phyloP scores from a whole-genome alignment of 2,797 vertebrate genomes.

The Chaetodon trifasciatus region DNA sequence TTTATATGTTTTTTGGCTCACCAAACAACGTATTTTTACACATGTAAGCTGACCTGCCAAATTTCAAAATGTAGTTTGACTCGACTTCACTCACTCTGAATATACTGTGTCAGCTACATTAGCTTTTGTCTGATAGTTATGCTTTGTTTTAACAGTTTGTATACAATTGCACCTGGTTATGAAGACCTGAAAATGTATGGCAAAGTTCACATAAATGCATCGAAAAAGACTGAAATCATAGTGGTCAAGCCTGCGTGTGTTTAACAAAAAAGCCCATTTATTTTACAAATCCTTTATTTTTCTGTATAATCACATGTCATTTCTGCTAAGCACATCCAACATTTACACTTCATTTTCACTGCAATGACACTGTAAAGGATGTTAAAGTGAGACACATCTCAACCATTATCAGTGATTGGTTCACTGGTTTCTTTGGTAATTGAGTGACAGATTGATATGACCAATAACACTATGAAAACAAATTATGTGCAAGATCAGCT shows the following conservation, averaged over 20 bases:
- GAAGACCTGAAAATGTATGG: constrained; percentile 46
- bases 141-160: constrained; percentile 34
- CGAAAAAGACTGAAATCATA: constrained; percentile 45
- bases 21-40: not conserved
- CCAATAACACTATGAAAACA: not conserved
- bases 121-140: constrained; percentile 16
- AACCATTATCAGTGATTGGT: not conserved
- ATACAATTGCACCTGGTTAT: constrained; percentile 26
- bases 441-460: not conserved
- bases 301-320: constrained; percentile 22
- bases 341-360: constrained; percentile 20
- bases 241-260: constrained; percentile 2
- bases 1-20: constrained; percentile 22
- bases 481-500: not conserved
- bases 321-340: constrained; percentile 15
- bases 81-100: not conserved
- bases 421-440: not conserved
- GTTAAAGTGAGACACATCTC: not conserved
- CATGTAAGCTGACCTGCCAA: not conserved
- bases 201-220: constrained; percentile 51
- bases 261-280: not conserved
- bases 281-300: constrained; percentile 18
- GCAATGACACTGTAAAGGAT: not conserved
- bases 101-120: not conserved
- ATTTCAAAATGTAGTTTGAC: not conserved